Evolutionary conservation across 2,797 vertebrate genomes (phyloP).

Genomic region (Sebastes itinus): DNA sequence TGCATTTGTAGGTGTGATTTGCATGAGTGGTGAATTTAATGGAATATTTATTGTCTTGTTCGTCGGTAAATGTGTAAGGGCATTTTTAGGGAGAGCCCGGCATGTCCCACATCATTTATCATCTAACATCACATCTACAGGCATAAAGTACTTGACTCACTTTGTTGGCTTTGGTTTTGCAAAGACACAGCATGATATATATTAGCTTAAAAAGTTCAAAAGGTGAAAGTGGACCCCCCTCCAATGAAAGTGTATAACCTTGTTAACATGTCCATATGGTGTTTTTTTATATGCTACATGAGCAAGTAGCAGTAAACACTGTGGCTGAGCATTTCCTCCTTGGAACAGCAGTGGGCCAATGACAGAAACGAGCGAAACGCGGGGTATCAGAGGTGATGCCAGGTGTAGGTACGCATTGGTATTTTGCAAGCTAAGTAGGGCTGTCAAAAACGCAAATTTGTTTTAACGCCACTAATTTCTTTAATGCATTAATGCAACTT

Average conservation of each 20-base stretch:
- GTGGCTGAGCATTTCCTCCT: not conserved
- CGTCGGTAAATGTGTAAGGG: not conserved
- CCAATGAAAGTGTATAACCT: no score
- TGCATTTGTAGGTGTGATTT: constrained; percentile 16
- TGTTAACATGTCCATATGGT: no score
- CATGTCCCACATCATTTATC: not conserved
- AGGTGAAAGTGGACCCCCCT: not conserved
- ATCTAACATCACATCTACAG: not conserved
- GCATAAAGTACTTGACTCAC: not conserved
- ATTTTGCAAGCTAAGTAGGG: no score
- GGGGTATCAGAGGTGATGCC: no score
- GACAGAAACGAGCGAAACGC: no score
- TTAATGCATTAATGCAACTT: no score
- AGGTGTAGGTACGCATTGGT: no score
- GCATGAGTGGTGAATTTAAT: constrained; percentile 28
- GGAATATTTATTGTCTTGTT: constrained; percentile 14
- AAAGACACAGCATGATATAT: not conserved
- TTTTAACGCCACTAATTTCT: no score
- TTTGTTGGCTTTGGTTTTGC: not conserved
- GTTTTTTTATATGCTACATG: not conserved
- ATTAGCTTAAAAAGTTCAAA: not conserved
- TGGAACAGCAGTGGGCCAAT: no score
- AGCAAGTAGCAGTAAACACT: not conserved
- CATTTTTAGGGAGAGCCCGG: not conserved
- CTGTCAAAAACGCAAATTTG: no score